Evolutionary conservation across 2,888 invertebrate species (phyloP), one percentile per base, ranked within the genome.

Genomic region (Dynastes tityus): DNA sequence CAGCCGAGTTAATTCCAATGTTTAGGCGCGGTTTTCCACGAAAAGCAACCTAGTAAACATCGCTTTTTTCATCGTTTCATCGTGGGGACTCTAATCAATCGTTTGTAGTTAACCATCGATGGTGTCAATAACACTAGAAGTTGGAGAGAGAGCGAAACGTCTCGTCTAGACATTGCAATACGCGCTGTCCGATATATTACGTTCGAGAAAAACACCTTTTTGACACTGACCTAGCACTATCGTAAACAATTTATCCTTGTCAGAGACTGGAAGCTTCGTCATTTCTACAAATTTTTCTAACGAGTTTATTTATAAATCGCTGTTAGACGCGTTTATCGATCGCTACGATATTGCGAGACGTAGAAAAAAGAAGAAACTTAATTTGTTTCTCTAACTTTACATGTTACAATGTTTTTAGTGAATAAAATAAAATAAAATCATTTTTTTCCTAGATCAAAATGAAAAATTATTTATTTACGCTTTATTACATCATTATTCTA

Each of bases 181-280:
- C 22, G 22, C 22, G 55, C 22, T 16, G 55, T 8, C 55, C 16
- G 55, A 55, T 22, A 55, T 55, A 55, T 55, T 55, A 16, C 55
- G 22, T 55, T 55, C 58, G 45, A 29, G 55, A 22, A 58, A 58
- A 73, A 61, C 58, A 73, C 73, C 73, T 73, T 55, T 55, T 73
- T 73, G 58, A 73, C 58, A 73, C 73, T 73, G 73, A 73, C 73
- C 73, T 73, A 58, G 40, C 58, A 58, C 73, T 73, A 73, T 37
- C 16, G 53, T 58, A 58, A 73, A 73, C 58, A 73, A 58, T 73
- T 73, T 58, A 58, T 73, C 73, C 40, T 58, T 8, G 65, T 40
- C 65, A 40, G 8, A 55, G 55, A 55, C 55, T 22, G 55, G 22
- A 1, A 16, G 16, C 55, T 16, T 16, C 22, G 55, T 16, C 55